A percentile compares a stretch with the other conserved stretches of the same genome.
phyloP scores from a whole-genome alignment of 2,888 invertebrate species.

The Hypomecis punctinalis region DNA sequence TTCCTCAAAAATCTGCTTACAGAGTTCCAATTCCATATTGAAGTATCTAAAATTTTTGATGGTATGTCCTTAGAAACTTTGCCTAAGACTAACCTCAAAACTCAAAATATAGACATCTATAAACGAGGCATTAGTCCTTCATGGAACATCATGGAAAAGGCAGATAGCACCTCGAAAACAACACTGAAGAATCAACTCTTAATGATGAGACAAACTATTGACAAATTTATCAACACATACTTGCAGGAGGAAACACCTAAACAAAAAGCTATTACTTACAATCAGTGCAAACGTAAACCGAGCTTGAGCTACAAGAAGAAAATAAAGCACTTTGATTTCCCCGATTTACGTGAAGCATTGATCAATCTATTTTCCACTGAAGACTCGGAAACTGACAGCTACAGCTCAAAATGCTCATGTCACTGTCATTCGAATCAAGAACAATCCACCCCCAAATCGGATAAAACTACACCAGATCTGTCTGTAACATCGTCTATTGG shows the following conservation, averaged over 20 bases:
- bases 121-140: constrained; percentile 56
- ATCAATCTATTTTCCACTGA: constrained; percentile 63
- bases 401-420: constrained; percentile 58
- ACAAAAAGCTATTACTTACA: constrained; percentile 49
- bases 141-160: constrained; percentile 74
- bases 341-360: constrained; percentile 72
- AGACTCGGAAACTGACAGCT: constrained; percentile 35
- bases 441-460: constrained; percentile 52
- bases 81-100: constrained; percentile 55
- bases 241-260: constrained; percentile 43
- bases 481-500: constrained; percentile 77
- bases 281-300: constrained; percentile 51
- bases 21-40: constrained; percentile 76
- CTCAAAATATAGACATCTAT: not conserved
- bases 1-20: constrained; percentile 65
- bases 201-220: constrained; percentile 65
- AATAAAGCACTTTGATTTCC: constrained; percentile 71
- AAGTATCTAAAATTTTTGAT: constrained; percentile 74
- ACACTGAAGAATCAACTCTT: constrained; percentile 67
- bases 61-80: constrained; percentile 58
- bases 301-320: constrained; percentile 66
- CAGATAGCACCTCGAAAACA: constrained; percentile 61
- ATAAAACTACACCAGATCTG: constrained; percentile 54
- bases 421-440: constrained; percentile 61
- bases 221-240: constrained; percentile 60